phyloP scores from a whole-genome alignment of 2,113 vertebrate species.

The Aythya baeri region DNA sequence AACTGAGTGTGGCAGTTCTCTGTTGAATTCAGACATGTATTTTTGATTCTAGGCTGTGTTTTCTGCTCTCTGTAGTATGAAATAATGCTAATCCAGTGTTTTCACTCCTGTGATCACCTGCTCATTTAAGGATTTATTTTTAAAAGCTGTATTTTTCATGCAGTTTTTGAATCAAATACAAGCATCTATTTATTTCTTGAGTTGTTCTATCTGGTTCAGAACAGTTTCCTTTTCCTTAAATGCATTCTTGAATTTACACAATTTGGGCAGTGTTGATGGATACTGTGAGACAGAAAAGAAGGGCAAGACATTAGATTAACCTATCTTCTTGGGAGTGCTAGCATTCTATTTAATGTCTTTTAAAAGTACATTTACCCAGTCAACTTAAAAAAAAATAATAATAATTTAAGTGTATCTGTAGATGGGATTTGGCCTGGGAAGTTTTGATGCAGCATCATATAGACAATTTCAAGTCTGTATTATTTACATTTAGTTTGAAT shows the following conservation, averaged over 20 bases:
- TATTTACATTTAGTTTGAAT: neutral
- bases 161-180: neutral
- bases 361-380: neutral
- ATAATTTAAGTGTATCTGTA: neutral
- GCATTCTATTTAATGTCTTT: neutral
- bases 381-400: no score
- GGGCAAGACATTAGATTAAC: neutral
- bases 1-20: neutral
- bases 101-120: neutral
- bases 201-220: neutral
- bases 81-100: neutral
- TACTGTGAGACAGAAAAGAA: neutral
- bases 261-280: neutral
- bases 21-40: neutral
- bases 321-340: neutral
- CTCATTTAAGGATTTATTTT: neutral
- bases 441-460: neutral
- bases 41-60: neutral
- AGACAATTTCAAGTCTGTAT: neutral
- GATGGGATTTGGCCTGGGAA: neutral
- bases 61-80: neutral
- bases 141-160: neutral
- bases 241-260: neutral
- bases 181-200: neutral
- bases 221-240: neutral